phyloP scores from a whole-genome alignment of 2,888 invertebrate genomes.

The Corythucha ciliata region DNA sequence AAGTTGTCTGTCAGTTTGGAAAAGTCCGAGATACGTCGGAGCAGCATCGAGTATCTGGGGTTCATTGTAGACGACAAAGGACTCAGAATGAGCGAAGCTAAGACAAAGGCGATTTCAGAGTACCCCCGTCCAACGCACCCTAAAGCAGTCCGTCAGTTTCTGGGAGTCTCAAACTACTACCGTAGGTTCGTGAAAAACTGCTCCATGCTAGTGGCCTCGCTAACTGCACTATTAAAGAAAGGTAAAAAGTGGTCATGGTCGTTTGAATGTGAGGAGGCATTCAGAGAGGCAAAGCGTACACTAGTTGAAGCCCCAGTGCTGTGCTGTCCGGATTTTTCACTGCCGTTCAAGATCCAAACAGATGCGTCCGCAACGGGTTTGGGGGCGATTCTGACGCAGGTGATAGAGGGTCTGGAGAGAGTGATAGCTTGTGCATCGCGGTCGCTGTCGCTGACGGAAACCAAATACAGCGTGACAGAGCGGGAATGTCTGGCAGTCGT shows the following conservation, averaged over 20 bases:
- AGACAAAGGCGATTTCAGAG: background rate
- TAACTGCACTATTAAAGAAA: slow-evolving; percentile 30
- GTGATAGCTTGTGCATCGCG: slow-evolving; percentile 34
- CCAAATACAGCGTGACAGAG: slow-evolving; percentile 31
- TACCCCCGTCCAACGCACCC: background rate
- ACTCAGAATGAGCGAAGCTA: background rate
- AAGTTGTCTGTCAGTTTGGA: slow-evolving; percentile 1
- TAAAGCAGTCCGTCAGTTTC: slow-evolving; percentile 1
- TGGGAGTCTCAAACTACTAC: slow-evolving; percentile 21
- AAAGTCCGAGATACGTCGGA: slow-evolving; percentile 2
- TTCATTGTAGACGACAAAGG: background rate
- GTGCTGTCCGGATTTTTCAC: slow-evolving; percentile 31
- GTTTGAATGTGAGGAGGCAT: background rate
- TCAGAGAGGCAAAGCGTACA: slow-evolving; percentile 34
- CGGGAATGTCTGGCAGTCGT: slow-evolving; percentile 29
- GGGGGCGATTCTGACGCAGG: slow-evolving; percentile 22
- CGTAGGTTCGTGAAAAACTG: slow-evolving; percentile 33
- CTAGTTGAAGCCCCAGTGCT: slow-evolving; percentile 30
- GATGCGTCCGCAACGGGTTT: slow-evolving; percentile 22
- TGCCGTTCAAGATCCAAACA: slow-evolving; percentile 27
- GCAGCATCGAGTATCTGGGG: slow-evolving; percentile 2
- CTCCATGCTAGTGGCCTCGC: slow-evolving; percentile 26
- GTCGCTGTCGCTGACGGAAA: slow-evolving; percentile 27
- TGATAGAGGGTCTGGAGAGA: slow-evolving; percentile 25
- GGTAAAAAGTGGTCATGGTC: background rate